phyloP scores from a whole-genome alignment of 1,140 invertebrate species.

The Drosophila paulistorum region DNA sequence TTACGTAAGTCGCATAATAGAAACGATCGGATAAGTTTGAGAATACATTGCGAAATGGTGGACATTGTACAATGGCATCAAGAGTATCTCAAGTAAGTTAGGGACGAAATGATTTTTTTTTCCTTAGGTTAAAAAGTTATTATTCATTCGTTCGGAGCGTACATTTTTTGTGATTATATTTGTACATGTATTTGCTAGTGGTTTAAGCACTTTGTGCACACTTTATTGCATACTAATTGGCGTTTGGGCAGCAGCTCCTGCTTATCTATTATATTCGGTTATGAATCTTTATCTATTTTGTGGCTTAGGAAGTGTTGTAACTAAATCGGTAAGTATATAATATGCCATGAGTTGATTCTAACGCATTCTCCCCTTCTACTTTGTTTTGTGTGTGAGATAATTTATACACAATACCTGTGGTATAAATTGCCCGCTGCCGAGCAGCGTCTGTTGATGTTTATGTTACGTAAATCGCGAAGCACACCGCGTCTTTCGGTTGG shows the following conservation, averaged over 20 bases:
- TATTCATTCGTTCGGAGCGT: background rate
- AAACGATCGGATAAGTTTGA: background rate
- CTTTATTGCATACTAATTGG: conserved; percentile 16
- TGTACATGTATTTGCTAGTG: conserved; percentile 12
- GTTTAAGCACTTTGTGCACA: conserved; percentile 1
- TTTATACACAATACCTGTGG: conserved; percentile 31
- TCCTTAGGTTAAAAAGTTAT: background rate
- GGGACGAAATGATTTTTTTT: background rate
- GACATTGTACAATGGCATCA: conserved; percentile 27
- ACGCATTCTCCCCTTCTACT: background rate
- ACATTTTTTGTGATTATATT: conserved; percentile 8
- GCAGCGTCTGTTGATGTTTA: conserved; percentile 17
- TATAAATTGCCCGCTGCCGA: conserved; percentile 29
- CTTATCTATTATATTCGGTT: conserved; percentile 19
- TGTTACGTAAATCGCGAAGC: conserved; percentile 26
- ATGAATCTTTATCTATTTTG: conserved; percentile 29
- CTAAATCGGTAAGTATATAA: conserved; percentile 9
- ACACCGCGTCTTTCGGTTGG: conserved; percentile 20
- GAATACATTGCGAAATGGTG: conserved; percentile 9
- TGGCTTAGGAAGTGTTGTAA: conserved; percentile 21
- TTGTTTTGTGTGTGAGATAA: background rate
- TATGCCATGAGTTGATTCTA: too few species aligned
- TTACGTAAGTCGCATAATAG: background rate
- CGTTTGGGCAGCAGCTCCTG: conserved; percentile 28
- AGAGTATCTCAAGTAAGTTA: conserved; percentile 27